Conservation (phyloP, 1,140 invertebrate genomes). For the Apis cerana region DNA sequence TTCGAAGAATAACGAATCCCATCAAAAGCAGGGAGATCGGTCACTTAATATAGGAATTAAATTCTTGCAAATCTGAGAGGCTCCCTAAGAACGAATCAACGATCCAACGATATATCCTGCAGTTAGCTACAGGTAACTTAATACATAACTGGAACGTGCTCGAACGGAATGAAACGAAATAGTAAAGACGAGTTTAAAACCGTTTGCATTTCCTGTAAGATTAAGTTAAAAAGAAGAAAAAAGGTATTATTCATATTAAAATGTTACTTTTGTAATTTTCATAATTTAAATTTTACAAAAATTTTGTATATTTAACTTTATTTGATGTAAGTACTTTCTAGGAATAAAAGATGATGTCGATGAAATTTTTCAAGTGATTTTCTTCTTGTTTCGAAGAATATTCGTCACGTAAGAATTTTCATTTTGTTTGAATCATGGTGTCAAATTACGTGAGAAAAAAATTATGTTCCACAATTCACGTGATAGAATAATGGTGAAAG, state of each 20-base stretch:
- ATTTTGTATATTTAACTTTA: no score
- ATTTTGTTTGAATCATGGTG: no score
- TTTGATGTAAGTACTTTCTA: no score
- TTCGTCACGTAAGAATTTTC: no score
- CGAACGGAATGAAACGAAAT: slow-evolving; percentile 29
- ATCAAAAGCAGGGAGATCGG: not conserved
- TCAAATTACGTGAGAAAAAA: not conserved
- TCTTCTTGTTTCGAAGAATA: no score
- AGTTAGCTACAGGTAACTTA: slow-evolving; percentile 56
- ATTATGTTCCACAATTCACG: not conserved
- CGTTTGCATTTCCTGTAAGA: slow-evolving; percentile 33
- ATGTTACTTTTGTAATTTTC: not conserved
- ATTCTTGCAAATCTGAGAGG: slow-evolving; percentile 17
- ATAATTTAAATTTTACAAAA: not conserved
- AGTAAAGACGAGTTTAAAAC: slow-evolving; percentile 41
- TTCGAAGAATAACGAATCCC: slow-evolving; percentile 18
- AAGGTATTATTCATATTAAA: not conserved
- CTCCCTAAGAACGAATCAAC: slow-evolving; percentile 37
- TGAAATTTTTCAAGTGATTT: no score
- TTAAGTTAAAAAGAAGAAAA: slow-evolving; percentile 17
- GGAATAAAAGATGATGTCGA: no score
- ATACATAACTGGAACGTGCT: slow-evolving; percentile 51
- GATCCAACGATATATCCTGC: slow-evolving; percentile 22
- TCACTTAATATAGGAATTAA: slow-evolving; percentile 24
- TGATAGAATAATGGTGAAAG: not conserved